Conservation (phyloP, 2,797 vertebrate genomes). For the Oryzias dopingdopingensis region DNA sequence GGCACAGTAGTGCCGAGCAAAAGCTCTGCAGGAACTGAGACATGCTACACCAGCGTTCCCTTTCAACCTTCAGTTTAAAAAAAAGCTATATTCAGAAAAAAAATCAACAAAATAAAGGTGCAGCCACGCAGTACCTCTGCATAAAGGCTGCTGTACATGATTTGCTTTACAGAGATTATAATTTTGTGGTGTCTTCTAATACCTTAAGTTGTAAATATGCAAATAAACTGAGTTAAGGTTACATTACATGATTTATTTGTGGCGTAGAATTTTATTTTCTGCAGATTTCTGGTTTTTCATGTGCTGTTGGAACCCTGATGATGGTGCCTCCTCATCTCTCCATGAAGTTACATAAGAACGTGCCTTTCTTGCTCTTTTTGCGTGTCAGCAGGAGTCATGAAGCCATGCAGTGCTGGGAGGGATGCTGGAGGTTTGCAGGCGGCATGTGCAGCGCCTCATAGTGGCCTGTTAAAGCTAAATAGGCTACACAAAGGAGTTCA, state of each 20-base stretch:
- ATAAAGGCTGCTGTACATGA: no score
- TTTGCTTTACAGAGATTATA: no score
- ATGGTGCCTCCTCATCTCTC: constrained; percentile 23
- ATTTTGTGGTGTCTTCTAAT: no score
- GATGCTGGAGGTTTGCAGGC: constrained; percentile 20
- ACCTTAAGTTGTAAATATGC: no score
- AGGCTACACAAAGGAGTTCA: constrained; percentile 96
- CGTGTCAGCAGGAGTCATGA: constrained; percentile 31
- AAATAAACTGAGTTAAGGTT: no score
- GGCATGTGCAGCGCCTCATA: constrained; percentile 40
- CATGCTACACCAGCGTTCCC: constrained; percentile 22
- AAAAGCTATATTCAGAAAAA: constrained; percentile 48
- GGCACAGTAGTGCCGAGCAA: constrained; percentile 66
- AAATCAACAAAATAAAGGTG: constrained; percentile 35
- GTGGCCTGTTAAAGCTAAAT: constrained; percentile 12
- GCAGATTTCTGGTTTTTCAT: constrained; percentile 57
- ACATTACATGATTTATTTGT: no score
- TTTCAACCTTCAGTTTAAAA: constrained; percentile 29
- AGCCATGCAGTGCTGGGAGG: constrained; percentile 58
- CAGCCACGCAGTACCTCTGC: constrained; percentile 15
- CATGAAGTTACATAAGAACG: not conserved
- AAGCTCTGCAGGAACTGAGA: constrained; percentile 26
- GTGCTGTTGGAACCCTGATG: constrained; percentile 66
- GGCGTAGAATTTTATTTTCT: no score
- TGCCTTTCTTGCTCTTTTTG: constrained; percentile 3